Evolutionary conservation across 1,140 invertebrate genomes (phyloP).

Genomic region (Aphelinus certus): DNA sequence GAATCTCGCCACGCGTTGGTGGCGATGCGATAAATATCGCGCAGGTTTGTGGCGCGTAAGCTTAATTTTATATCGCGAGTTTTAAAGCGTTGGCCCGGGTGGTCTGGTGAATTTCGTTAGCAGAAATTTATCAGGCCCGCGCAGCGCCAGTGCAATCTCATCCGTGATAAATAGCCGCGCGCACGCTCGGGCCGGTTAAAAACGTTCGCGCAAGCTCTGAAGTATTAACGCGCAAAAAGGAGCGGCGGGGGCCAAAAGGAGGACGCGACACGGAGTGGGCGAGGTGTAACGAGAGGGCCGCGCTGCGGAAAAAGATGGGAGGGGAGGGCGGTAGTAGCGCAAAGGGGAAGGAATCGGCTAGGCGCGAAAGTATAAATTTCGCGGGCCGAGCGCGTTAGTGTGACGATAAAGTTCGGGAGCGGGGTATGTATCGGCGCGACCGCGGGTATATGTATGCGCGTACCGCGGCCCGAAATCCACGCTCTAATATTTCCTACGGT

Average conservation of each 20-base stretch:
- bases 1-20: no score
- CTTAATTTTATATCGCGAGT: constrained; percentile 29
- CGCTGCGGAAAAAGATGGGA: background rate
- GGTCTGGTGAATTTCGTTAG: constrained; percentile 11
- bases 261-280: background rate
- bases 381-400: background rate
- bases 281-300: background rate
- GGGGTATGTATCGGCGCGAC: background rate
- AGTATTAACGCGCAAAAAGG: background rate
- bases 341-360: constrained; percentile 23
- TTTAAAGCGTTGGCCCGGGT: background rate
- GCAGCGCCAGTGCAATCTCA: background rate
- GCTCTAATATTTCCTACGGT: constrained; percentile 6
- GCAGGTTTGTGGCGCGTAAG: background rate
- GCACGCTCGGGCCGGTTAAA: background rate
- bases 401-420: background rate
- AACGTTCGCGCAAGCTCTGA: background rate
- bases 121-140: constrained; percentile 20
- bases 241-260: background rate
- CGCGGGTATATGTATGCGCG: background rate
- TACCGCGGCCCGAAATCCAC: no score
- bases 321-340: background rate
- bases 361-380: constrained; percentile 26
- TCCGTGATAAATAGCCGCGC: constrained; percentile 6
- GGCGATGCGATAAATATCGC: constrained; percentile 12